These are phyloP conservation scores for Amphiprion ocellaris DNA, from an alignment of 2,113 vertebrate species.

Conservation along the genomic window DNA sequence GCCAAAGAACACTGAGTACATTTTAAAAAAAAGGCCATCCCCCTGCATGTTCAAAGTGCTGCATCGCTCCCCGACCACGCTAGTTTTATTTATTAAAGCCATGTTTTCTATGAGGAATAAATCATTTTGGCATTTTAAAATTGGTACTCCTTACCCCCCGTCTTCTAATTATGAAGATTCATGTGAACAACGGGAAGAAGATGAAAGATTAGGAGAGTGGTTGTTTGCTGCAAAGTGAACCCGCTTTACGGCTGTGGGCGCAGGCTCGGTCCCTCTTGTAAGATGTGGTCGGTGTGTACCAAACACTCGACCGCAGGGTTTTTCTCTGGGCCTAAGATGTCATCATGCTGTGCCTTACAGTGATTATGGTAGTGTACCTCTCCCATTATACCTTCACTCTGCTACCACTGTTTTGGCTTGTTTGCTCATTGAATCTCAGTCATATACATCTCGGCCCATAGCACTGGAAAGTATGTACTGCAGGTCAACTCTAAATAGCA, in stretches of 20 bases:
- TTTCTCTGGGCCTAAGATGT: conserved; percentile 81
- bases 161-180: conserved; percentile 83
- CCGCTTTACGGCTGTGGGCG: conserved; percentile 76
- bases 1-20: conserved; percentile 43
- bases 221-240: conserved; percentile 81
- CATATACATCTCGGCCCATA: conserved; percentile 62
- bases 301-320: conserved; percentile 81
- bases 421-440: conserved; percentile 73
- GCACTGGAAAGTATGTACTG: conserved; percentile 65
- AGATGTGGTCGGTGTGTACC: conserved; percentile 84
- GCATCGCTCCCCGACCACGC: conserved; percentile 26
- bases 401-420: conserved; percentile 70
- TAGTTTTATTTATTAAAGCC: conserved; percentile 76
- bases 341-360: conserved; percentile 80
- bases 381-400: conserved; percentile 81
- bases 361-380: conserved; percentile 84
- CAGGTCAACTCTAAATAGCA: conserved; percentile 69
- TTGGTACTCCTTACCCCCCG: conserved; percentile 49
- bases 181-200: conserved; percentile 78
- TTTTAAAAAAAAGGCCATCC: conserved; percentile 34
- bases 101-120: conserved; percentile 66
- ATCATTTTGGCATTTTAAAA: conserved; percentile 75
- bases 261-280: conserved; percentile 76
- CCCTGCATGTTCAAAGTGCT: conserved; percentile 10
- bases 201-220: conserved; percentile 77